Evolutionary conservation across 2,888 invertebrate species (phyloP), one percentile per base, ranked within the genome.

Genomic region (Poecilobothrus nobilitatus): DNA sequence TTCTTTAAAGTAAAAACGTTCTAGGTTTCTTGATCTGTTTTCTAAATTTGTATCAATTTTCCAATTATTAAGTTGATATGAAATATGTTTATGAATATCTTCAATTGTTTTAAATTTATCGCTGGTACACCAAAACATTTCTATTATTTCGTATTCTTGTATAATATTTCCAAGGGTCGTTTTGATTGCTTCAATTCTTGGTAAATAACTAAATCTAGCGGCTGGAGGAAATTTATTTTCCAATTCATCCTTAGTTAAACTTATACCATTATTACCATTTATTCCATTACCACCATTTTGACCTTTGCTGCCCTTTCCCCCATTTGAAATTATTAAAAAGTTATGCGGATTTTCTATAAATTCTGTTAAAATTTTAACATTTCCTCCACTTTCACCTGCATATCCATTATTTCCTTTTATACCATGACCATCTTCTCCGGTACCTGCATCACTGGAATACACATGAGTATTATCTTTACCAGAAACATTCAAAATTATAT

Each of bases 341-440:
- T 72, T 70, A 61, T 73, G 67, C 3, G 71, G 68, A 70, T 74
- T 72, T 64, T 71, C 70, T 64, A 75, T 72, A 3, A 70, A 67
- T 12, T 73, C 70, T 7, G 71, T 68, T 34, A 74, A 22, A 66
- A 76, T 69, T 15, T 70, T 67, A 22, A 76, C 71, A 69, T 76
- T 75, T 3, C 77, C 76, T 20, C 76, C 77, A 71, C 76, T 76
- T 71, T 75, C 74, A 12, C 76, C 76, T 62, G 74, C 70, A 66
- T 68, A 66, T 21, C 76, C 76, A 71, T 75, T 74, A 65, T 44
- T 41, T 53, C 77, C 76, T 67, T 69, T 66, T 61, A 68, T 71
- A 22, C 74, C 75, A 22, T 72, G 53, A 22, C 75, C 74, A 63
- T 74, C 70, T 37, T 64, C 18, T 27, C 27, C 27, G 64, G 71